Conservation (phyloP, 2,888 invertebrate species). For the Pinctada fucata region DNA sequence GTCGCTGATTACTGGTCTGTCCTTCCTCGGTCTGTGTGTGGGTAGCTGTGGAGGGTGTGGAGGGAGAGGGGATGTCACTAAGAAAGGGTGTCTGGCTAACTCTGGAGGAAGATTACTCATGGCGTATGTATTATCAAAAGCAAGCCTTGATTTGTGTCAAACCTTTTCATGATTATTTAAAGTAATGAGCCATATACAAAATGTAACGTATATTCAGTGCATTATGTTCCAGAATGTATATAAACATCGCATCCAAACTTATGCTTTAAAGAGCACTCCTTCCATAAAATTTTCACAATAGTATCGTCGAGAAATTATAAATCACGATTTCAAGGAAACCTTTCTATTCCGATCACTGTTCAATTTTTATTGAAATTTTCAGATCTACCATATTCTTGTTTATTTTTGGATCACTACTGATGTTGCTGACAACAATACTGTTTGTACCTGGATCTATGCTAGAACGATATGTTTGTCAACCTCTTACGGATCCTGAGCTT, state of each 20-base stretch:
- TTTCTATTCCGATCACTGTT: too few species aligned
- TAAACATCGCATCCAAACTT: too few species aligned
- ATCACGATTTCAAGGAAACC: too few species aligned
- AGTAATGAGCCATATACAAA: too few species aligned
- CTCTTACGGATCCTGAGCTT: constrained; percentile 27
- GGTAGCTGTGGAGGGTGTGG: constrained; percentile 47
- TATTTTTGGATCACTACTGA: constrained; percentile 23
- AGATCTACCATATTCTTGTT: constrained; percentile 28
- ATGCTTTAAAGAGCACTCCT: too few species aligned
- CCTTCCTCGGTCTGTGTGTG: constrained; percentile 49
- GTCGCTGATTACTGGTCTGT: constrained; percentile 52
- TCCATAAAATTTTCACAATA: too few species aligned
- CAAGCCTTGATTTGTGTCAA: too few species aligned
- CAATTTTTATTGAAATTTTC: neutral
- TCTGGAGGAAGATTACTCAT: constrained; percentile 61
- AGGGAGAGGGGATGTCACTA: constrained; percentile 40
- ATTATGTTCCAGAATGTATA: neutral
- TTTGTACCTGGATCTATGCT: constrained; percentile 22
- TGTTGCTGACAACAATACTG: constrained; percentile 25
- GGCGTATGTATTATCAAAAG: constrained; percentile 47
- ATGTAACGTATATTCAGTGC: neutral
- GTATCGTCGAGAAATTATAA: too few species aligned
- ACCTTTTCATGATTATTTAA: too few species aligned
- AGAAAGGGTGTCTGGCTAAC: constrained; percentile 56
- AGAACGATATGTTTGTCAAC: constrained; percentile 29